Evolutionary conservation across 1,140 invertebrate species (phyloP).

Genomic region (Kradibia gibbosae): DNA sequence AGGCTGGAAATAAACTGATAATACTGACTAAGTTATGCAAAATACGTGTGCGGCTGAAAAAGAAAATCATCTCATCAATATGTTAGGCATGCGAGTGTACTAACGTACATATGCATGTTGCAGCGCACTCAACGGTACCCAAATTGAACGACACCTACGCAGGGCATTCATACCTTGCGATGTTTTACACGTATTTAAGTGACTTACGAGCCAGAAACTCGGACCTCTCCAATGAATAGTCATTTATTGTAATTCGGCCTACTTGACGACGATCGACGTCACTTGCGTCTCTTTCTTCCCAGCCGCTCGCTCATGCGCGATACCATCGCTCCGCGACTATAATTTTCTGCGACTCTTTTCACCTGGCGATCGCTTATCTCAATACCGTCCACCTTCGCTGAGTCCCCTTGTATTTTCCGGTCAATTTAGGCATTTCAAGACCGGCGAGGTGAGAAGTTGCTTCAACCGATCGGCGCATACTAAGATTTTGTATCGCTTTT

Average conservation of each 20-base stretch:
- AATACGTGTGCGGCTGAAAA: background rate
- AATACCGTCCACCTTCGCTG: background rate
- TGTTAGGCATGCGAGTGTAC: background rate
- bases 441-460: background rate
- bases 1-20: background rate
- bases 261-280: constrained; percentile 33
- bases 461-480: background rate
- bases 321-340: background rate
- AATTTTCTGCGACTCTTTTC: constrained; percentile 38
- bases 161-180: constrained; percentile 10
- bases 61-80: constrained; percentile 13
- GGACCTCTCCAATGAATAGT: constrained; percentile 36
- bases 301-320: background rate
- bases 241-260: constrained; percentile 50
- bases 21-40: constrained; percentile 7
- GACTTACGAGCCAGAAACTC: constrained; percentile 19
- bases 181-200: constrained; percentile 46
- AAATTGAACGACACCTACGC: constrained; percentile 44
- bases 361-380: constrained; percentile 35
- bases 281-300: background rate
- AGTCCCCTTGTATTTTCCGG: background rate
- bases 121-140: constrained; percentile 34
- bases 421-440: constrained; percentile 23
- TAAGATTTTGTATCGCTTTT: background rate
- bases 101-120: background rate